phyloP scores from a whole-genome alignment of 2,113 vertebrate species.

The Cyanocitta stelleri region DNA sequence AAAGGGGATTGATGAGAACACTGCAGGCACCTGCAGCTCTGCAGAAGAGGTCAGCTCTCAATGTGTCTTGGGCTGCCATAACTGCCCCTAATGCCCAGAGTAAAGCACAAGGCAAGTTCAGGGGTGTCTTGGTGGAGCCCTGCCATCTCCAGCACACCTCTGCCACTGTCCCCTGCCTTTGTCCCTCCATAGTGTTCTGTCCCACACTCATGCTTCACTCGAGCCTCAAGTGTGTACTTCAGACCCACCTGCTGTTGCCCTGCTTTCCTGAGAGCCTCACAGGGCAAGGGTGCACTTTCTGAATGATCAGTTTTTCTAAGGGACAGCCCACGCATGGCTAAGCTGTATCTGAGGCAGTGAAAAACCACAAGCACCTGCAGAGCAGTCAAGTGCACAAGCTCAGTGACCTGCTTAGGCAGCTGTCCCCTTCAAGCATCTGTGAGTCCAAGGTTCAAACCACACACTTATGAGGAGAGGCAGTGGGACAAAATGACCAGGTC shows the following conservation, averaged over 20 bases:
- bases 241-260: neutral
- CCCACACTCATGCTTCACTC: neutral
- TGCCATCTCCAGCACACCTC: neutral
- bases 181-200: neutral
- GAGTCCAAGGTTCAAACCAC: neutral
- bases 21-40: neutral
- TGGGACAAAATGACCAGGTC: neutral
- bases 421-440: neutral
- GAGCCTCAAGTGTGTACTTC: neutral
- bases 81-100: neutral
- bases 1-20: neutral
- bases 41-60: neutral
- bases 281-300: neutral
- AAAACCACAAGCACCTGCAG: neutral
- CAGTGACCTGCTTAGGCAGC: neutral
- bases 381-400: neutral
- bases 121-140: neutral
- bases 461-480: neutral
- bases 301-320: neutral
- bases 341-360: neutral
- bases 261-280: neutral
- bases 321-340: neutral
- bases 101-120: neutral
- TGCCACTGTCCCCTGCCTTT: neutral
- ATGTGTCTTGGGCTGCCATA: neutral